Evolutionary conservation across 2,113 vertebrate genomes (phyloP), one percentile per base, ranked within the genome.

Genomic region (Sapayoa aenigma): DNA sequence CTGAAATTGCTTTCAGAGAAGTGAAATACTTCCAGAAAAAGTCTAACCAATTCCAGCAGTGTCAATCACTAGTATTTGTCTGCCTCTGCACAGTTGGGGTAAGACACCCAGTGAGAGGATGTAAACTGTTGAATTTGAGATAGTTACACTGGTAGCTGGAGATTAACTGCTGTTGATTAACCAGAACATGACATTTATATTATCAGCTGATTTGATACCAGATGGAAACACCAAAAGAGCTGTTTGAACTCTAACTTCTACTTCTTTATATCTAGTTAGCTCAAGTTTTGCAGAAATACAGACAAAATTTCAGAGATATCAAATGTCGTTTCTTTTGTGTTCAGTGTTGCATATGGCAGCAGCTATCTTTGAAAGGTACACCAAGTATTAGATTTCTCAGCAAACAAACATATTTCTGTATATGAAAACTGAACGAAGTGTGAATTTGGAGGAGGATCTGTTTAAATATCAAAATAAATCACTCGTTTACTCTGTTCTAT

Each of bases 401-500:
- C 50, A 89, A 91, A 86, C 41, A 96, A 86, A 94, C 39, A 21
- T 11, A 59, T 79, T 83, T 90, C 59, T 82, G 52, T 30, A 24
- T 15, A 41, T 66, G 58, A 90, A 95, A 92, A 56, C 47, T 83
- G 35, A 68, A 83, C 25, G 50, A 80, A 89, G 55, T 78, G 41
- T 68, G 65, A 91, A 89, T 93, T 72, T 37, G 80, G 76, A 77
- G 66, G 56, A 93, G 49, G 87, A 93, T 82, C 52, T 78, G 67
- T 79, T 93, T 85, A 83, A 80, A 84, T 83, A 77, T 71, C 90
- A 85, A 77, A 82, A 82, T 52, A 90, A 88, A 73, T 90, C 44
- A 72, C 67, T 89, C 55, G 24, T 93, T 98, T 97, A 95, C 87
- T 56, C 47, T 88, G 56, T 71, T 95, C 93, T 59, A 94, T 90